Evolutionary conservation across 2,888 invertebrate genomes (phyloP).

Genomic region (Microchrysa polita): DNA sequence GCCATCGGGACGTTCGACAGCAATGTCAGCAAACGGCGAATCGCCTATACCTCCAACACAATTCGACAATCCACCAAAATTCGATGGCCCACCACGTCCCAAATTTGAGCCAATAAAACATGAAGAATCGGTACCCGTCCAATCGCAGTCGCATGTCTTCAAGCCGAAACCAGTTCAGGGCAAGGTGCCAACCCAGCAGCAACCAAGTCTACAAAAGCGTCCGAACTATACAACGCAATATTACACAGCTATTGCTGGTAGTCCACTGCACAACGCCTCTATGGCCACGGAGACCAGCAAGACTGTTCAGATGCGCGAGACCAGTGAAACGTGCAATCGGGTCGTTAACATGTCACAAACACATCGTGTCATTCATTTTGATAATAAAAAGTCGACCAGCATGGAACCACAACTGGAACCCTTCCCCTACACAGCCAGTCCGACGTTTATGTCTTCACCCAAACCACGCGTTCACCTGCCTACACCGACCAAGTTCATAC

Average conservation of each 20-base stretch:
- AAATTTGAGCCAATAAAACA: slow-evolving; percentile 71
- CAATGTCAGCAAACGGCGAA: slow-evolving; percentile 63
- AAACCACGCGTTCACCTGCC: slow-evolving; percentile 65
- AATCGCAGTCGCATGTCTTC: slow-evolving; percentile 60
- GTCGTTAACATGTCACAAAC: slow-evolving; percentile 76
- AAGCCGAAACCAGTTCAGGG: slow-evolving; percentile 68
- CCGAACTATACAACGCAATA: slow-evolving; percentile 67
- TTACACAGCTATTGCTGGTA: slow-evolving; percentile 68
- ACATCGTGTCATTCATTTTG: slow-evolving; percentile 74
- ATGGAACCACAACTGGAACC: slow-evolving; percentile 60
- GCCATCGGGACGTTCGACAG: slow-evolving; percentile 65
- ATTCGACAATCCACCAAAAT: slow-evolving; percentile 67
- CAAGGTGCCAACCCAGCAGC: slow-evolving; percentile 55
- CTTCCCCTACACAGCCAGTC: slow-evolving; percentile 65
- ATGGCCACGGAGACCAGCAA: slow-evolving; percentile 75
- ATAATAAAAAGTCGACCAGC: slow-evolving; percentile 63
- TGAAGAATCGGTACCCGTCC: slow-evolving; percentile 59
- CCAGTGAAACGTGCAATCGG: slow-evolving; percentile 72
- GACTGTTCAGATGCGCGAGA: slow-evolving; percentile 76
- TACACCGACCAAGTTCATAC: slow-evolving; percentile 73
- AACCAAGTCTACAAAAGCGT: slow-evolving; percentile 67
- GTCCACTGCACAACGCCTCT: slow-evolving; percentile 69
- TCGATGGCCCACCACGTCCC: slow-evolving; percentile 65
- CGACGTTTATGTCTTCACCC: slow-evolving; percentile 60
- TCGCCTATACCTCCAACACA: slow-evolving; percentile 70